Conservation (phyloP, 2,797 vertebrate species). For the Crenichthys baileyi region DNA sequence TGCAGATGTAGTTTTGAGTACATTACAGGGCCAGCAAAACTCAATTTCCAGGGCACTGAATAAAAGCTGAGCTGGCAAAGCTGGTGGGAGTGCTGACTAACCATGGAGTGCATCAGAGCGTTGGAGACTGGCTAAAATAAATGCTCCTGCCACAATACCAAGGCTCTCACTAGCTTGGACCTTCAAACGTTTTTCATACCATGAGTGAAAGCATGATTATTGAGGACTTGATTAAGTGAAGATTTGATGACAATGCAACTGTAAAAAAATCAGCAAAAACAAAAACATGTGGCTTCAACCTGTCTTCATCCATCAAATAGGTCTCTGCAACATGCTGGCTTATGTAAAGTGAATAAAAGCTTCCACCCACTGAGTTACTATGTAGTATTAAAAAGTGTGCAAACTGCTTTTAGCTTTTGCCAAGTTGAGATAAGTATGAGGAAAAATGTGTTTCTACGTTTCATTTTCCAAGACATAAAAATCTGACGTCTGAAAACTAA, state of each 20-base stretch:
- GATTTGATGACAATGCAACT: constrained; percentile 11
- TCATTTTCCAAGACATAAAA: background rate
- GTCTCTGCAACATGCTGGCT: constrained; percentile 47
- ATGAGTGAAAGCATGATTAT: constrained; percentile 46
- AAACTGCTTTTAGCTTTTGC: constrained; percentile 11
- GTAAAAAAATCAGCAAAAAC: constrained; percentile 50
- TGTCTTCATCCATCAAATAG: constrained; percentile 55
- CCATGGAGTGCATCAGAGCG: constrained; percentile 58
- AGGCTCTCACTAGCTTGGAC: constrained; percentile 38
- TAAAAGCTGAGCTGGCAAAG: constrained; percentile 79
- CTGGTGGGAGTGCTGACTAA: constrained; percentile 69
- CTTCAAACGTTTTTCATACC: constrained; percentile 64
- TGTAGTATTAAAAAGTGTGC: constrained; percentile 10
- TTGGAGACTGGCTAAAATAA: constrained; percentile 61
- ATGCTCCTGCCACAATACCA: constrained; percentile 47
- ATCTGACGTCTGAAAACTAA: background rate
- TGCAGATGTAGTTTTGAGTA: constrained; percentile 77
- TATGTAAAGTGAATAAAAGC: constrained; percentile 39
- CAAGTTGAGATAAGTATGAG: constrained; percentile 8
- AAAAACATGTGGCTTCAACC: constrained; percentile 31
- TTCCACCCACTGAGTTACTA: constrained; percentile 39
- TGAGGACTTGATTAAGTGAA: constrained; percentile 54
- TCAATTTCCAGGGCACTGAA: constrained; percentile 72
- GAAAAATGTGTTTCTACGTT: background rate
- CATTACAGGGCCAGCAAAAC: constrained; percentile 74